These are phyloP conservation scores for Ctenopoma kingsleyae DNA, from an alignment of 2,797 vertebrate genomes.

Conservation along the genomic window DNA sequence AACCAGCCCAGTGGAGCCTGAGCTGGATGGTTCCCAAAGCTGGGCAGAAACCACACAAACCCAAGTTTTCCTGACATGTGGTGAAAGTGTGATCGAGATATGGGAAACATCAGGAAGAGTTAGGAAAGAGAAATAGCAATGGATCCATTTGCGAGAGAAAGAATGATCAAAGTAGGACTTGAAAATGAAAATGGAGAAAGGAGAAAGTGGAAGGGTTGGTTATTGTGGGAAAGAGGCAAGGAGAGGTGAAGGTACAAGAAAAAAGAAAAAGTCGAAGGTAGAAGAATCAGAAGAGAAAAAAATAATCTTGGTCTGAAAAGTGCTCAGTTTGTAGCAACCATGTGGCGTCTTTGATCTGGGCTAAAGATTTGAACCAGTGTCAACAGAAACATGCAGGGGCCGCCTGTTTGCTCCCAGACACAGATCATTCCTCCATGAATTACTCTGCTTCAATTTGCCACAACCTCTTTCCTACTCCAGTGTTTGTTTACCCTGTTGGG, in stretches of 20 bases:
- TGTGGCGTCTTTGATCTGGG: constrained; percentile 80
- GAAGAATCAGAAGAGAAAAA: constrained; percentile 55
- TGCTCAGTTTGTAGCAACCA: constrained; percentile 58
- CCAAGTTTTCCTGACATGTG: constrained; percentile 72
- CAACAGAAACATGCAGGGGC: constrained; percentile 71
- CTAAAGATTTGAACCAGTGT: constrained; percentile 68
- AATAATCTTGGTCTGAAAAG: constrained; percentile 49
- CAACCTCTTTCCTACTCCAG: constrained; percentile 58
- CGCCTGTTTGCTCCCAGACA: constrained; percentile 69
- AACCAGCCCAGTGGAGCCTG: constrained; percentile 56
- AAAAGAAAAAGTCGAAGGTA: constrained; percentile 39
- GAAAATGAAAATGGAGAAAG: constrained; percentile 32
- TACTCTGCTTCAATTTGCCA: constrained; percentile 45
- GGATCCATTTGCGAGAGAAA: constrained; percentile 42
- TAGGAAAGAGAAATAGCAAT: constrained; percentile 34
- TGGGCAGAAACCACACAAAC: constrained; percentile 70
- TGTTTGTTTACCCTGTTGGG: constrained; percentile 73
- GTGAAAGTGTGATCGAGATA: constrained; percentile 69
- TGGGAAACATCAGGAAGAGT: constrained; percentile 60
- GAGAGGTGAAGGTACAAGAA: constrained; percentile 49
- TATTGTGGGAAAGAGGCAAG: constrained; percentile 46
- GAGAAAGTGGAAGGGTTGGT: constrained; percentile 28
- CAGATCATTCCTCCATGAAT: constrained; percentile 72
- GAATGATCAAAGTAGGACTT: constrained; percentile 34
- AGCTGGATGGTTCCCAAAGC: constrained; percentile 59